phyloP scores from a whole-genome alignment of 2,113 vertebrate genomes.

The Oplegnathus fasciatus region DNA sequence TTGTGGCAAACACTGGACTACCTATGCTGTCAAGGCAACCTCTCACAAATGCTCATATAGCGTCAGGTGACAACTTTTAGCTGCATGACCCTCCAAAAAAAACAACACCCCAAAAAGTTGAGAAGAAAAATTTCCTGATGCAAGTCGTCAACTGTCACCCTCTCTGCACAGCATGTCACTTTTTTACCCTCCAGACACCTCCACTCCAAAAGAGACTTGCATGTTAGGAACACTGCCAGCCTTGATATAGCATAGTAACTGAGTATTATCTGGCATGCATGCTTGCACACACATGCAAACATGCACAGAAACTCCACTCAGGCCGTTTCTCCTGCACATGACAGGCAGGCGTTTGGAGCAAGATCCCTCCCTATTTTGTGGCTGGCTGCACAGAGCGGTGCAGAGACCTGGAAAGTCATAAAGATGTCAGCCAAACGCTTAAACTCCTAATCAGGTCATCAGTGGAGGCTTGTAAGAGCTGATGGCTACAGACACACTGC shows the following conservation, averaged over 20 bases:
- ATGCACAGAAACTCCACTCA: not conserved
- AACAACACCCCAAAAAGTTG: not conserved
- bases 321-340: conserved; percentile 34
- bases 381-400: conserved; percentile 59
- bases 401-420: conserved; percentile 55
- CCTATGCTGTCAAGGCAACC: not conserved
- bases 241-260: not conserved
- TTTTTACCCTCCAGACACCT: not conserved
- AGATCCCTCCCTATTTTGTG: conserved; percentile 50
- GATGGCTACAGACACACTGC: conserved; percentile 61
- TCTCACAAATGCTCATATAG: not conserved
- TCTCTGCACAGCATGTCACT: not conserved
- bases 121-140: not conserved
- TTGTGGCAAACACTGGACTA: not conserved
- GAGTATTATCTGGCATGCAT: conserved; percentile 16
- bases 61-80: not conserved
- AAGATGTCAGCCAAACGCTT: conserved; percentile 66
- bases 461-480: conserved; percentile 59
- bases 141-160: not conserved
- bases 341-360: conserved; percentile 37
- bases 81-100: not conserved
- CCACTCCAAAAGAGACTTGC: not conserved
- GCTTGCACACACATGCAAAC: conserved; percentile 18
- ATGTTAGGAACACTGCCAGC: not conserved
- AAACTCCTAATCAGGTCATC: conserved; percentile 68